phyloP scores from a whole-genome alignment of 2,113 vertebrate species.

The Macquaria australasica region DNA sequence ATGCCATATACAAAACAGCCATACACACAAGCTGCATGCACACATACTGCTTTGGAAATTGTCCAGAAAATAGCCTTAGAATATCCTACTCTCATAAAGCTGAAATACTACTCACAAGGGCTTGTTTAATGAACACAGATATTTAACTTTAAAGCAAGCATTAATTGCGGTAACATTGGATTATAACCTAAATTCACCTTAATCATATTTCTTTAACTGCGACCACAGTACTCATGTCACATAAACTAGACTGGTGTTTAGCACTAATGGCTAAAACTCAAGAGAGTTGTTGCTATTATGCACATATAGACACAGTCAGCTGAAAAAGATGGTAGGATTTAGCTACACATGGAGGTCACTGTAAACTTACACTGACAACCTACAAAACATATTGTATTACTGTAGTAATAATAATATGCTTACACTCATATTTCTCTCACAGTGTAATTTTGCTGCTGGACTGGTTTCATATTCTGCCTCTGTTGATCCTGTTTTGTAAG shows the following conservation, averaged over 20 bases:
- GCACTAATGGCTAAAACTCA: background rate
- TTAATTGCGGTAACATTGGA: background rate
- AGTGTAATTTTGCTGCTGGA: background rate
- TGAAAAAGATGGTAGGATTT: background rate
- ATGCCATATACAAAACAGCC: conserved; percentile 24
- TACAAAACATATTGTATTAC: background rate
- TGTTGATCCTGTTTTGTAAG: conserved; percentile 9
- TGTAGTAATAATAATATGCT: background rate
- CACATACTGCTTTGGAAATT: conserved; percentile 1
- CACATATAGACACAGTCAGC: background rate
- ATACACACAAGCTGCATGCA: background rate
- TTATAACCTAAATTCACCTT: background rate
- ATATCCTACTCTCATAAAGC: background rate
- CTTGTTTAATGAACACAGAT: background rate
- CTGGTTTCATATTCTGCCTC: conserved; percentile 8
- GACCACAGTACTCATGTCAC: background rate
- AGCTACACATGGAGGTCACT: background rate
- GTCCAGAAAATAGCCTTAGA: background rate
- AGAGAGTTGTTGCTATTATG: background rate
- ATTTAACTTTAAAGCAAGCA: background rate
- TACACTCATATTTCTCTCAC: background rate
- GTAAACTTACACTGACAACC: background rate
- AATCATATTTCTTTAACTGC: background rate
- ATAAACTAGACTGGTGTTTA: background rate
- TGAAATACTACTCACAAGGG: background rate